phyloP scores from a whole-genome alignment of 2,797 vertebrate genomes.

The Alauda arvensis region DNA sequence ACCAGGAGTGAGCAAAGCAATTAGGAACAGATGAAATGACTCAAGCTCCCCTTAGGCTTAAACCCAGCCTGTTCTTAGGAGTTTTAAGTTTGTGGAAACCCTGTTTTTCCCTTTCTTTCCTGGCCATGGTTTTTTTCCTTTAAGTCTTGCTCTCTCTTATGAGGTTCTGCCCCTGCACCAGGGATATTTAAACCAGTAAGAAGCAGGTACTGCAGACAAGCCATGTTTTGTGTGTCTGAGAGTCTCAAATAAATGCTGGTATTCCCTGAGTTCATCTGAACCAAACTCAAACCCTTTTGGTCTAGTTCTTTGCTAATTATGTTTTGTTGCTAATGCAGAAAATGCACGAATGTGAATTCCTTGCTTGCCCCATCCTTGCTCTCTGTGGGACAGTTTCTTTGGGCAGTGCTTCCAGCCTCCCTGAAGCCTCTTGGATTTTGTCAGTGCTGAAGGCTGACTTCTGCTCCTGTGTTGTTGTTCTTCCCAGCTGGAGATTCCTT shows the following conservation, averaged over 20 bases:
- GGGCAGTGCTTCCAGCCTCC: neutral
- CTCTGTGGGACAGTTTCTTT: neutral
- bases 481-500: neutral
- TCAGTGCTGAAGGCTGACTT: neutral
- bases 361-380: neutral
- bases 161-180: neutral
- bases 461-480: neutral
- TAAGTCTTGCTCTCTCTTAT: neutral
- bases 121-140: neutral
- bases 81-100: neutral
- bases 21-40: conserved; percentile 44
- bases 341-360: neutral
- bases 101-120: neutral
- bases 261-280: neutral
- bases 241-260: neutral
- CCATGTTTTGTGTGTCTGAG: neutral
- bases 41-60: conserved; percentile 33
- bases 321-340: neutral
- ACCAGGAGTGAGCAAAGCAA: conserved; percentile 45
- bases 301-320: neutral
- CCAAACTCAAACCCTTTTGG: neutral
- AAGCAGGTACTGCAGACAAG: neutral
- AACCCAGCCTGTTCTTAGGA: neutral
- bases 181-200: neutral
- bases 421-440: neutral